These are phyloP conservation scores for Ptyas mucosa DNA, from an alignment of 2,113 vertebrate genomes.

Conservation along the genomic window DNA sequence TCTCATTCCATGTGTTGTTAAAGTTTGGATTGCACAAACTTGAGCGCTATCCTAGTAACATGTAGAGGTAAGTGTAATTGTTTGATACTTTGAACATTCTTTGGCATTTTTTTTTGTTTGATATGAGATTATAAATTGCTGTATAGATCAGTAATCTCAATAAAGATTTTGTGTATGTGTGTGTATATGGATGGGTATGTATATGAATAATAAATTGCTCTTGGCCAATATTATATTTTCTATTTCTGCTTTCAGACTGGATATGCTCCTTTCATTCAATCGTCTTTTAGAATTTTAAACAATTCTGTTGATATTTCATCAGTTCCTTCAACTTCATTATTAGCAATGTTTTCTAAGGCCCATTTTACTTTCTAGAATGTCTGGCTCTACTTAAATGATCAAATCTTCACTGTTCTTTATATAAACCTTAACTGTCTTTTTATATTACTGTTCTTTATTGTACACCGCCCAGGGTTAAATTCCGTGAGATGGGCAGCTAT, in stretches of 20 bases:
- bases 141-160: background rate
- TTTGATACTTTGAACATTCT: background rate
- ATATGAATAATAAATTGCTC: background rate
- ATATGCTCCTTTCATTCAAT: background rate
- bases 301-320: background rate
- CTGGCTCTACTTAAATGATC: background rate
- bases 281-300: background rate
- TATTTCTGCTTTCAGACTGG: background rate
- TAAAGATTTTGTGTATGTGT: background rate
- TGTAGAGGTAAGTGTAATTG: background rate
- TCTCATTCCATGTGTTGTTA: background rate
- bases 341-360: background rate
- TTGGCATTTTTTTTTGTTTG: background rate
- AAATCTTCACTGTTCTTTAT: background rate
- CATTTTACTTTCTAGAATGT: background rate
- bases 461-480: background rate
- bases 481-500: background rate
- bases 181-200: background rate
- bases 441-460: background rate
- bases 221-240: background rate
- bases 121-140: background rate
- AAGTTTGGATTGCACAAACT: background rate
- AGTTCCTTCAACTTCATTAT: background rate
- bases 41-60: background rate
- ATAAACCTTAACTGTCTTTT: background rate